Conservation (phyloP, 2,888 invertebrate species). For the Heliconius erato region DNA sequence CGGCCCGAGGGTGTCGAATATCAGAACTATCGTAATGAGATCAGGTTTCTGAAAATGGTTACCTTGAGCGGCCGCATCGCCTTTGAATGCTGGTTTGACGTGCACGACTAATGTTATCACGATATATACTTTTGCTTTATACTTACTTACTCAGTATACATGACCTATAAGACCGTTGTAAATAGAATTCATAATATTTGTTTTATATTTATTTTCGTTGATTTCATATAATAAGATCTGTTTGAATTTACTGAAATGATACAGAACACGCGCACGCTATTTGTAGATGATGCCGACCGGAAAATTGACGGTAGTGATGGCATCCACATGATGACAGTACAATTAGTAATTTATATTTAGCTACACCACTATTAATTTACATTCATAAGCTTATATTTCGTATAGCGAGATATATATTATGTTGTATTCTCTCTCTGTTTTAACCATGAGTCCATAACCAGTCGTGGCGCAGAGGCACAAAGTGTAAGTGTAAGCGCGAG, state of each 20-base stretch:
- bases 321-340: conserved; percentile 71
- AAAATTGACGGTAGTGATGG: conserved; percentile 48
- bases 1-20: conserved; percentile 66
- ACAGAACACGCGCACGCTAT: conserved; percentile 18
- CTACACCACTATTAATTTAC: conserved; percentile 46
- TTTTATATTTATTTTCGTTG: background rate
- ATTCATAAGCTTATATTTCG: conserved; percentile 14
- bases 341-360: conserved; percentile 74
- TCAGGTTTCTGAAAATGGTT: conserved; percentile 75
- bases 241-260: background rate
- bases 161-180: background rate
- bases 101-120: conserved; percentile 67
- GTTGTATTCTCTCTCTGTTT: background rate
- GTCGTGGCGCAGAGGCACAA: no score
- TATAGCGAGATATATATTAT: background rate
- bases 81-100: conserved; percentile 58
- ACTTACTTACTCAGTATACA: conserved; percentile 26
- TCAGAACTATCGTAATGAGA: conserved; percentile 80
- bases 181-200: background rate
- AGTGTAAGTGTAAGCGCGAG: no score
- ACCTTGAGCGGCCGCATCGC: conserved; percentile 67
- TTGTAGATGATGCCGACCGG: conserved; percentile 17
- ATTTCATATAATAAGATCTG: background rate
- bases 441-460: no score
- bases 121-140: conserved; percentile 56